Conservation (phyloP, 2,888 invertebrate species). For the Eristalis intricaria region DNA sequence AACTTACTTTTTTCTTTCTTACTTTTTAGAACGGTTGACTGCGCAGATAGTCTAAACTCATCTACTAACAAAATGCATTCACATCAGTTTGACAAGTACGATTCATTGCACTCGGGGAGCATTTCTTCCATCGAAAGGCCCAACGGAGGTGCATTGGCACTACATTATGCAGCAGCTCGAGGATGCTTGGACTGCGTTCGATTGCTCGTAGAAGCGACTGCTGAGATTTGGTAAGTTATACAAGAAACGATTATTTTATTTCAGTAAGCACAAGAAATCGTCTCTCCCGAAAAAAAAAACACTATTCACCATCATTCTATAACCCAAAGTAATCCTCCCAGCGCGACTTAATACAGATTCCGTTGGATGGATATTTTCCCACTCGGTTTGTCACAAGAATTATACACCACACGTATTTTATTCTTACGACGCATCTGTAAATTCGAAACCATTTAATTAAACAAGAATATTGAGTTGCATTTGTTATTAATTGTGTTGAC, state of each 20-base stretch:
- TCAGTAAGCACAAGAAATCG: no score
- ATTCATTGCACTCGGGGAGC: conserved; percentile 79
- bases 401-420: no score
- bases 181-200: conserved; percentile 93
- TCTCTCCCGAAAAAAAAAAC: no score
- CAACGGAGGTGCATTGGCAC: conserved; percentile 87
- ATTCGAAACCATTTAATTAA: no score
- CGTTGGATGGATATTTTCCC: no score
- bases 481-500: no score
- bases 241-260: neutral
- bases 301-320: no score
- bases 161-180: conserved; percentile 93
- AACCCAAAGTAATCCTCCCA: no score
- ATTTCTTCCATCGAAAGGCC: conserved; percentile 81
- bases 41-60: conserved; percentile 76
- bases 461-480: no score
- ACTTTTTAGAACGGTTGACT: conserved; percentile 78
- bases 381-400: no score
- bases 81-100: conserved; percentile 79
- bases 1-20: neutral
- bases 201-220: conserved; percentile 89
- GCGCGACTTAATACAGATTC: no score
- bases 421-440: no score
- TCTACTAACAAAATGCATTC: conserved; percentile 78
- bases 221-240: conserved; percentile 87